phyloP scores from a whole-genome alignment of 2,113 vertebrate species.

The Lonchura striata region DNA sequence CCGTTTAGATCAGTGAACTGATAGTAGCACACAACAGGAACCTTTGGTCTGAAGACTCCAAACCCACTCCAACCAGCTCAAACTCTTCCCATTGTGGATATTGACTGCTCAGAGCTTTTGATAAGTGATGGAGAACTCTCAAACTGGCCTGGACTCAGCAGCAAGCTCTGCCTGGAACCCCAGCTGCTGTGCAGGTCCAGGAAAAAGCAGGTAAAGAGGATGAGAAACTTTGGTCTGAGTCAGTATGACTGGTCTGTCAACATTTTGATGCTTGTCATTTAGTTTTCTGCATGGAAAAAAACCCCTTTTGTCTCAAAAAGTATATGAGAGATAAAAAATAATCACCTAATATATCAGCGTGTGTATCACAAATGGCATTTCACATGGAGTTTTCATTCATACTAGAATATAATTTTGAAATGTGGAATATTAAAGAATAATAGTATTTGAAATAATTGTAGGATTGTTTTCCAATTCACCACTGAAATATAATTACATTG shows the following conservation, averaged over 20 bases:
- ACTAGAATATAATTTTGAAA: not conserved
- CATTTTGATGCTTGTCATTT: not conserved
- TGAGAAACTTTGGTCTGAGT: not conserved
- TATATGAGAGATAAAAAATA: not conserved
- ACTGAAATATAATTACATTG: not conserved
- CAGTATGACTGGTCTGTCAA: not conserved
- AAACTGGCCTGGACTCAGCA: not conserved
- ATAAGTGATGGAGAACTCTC: not conserved
- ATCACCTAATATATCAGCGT: not conserved
- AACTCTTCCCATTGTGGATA: not conserved
- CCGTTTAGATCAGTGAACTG: not conserved
- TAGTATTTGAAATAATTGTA: not conserved
- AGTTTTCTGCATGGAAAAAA: not conserved
- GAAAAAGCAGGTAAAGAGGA: not conserved
- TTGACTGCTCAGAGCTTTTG: not conserved
- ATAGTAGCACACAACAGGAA: not conserved
- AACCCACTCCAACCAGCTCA: not conserved
- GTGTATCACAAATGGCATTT: not conserved
- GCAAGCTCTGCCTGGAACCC: not conserved
- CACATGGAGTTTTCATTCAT: not conserved
- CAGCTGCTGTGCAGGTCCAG: not conserved
- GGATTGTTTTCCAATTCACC: not conserved
- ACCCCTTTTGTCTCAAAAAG: not conserved
- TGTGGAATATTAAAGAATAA: not conserved
- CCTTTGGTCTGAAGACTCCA: not conserved